These are phyloP conservation scores for Tetramorium parvispinum DNA, from an alignment of 1,140 invertebrate species.

Conservation along the genomic window DNA sequence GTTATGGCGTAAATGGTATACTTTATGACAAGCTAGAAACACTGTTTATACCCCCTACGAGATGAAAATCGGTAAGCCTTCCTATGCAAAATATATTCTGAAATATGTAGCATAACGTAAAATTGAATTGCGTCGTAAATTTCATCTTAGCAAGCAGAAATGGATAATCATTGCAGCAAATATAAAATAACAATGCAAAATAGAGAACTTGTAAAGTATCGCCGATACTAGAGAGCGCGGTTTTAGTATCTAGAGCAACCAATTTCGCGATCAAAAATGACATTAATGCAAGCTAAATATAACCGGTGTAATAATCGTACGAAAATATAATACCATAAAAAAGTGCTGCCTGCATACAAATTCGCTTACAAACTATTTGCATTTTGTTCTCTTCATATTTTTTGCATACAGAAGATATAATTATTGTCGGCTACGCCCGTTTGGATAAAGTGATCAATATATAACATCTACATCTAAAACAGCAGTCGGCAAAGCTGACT, in stretches of 20 bases:
- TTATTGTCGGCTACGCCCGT: not conserved
- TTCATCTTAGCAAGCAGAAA: not conserved
- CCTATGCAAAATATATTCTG: not conserved
- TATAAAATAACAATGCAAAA: not conserved
- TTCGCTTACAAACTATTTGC: not conserved
- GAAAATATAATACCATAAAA: not conserved
- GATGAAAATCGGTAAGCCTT: conserved; percentile 31
- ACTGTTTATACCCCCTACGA: not conserved
- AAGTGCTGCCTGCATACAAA: not conserved
- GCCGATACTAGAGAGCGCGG: not conserved
- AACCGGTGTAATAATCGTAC: not conserved
- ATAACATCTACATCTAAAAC: conserved; percentile 6
- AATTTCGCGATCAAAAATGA: conserved; percentile 29
- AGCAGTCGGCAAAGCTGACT: not conserved
- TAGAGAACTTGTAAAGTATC: not conserved
- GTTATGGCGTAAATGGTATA: not conserved
- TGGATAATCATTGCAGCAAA: not conserved
- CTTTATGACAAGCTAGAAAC: conserved; percentile 8
- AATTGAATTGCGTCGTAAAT: conserved; percentile 29
- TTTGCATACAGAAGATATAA: not conserved
- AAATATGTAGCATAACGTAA: not conserved
- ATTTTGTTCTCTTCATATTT: not conserved
- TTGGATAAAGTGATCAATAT: not conserved
- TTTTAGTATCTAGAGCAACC: not conserved
- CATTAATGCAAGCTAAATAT: conserved; percentile 37